These are phyloP conservation scores for Goniozus legneri DNA, from an alignment of 1,140 invertebrate genomes.

Conservation along the genomic window DNA sequence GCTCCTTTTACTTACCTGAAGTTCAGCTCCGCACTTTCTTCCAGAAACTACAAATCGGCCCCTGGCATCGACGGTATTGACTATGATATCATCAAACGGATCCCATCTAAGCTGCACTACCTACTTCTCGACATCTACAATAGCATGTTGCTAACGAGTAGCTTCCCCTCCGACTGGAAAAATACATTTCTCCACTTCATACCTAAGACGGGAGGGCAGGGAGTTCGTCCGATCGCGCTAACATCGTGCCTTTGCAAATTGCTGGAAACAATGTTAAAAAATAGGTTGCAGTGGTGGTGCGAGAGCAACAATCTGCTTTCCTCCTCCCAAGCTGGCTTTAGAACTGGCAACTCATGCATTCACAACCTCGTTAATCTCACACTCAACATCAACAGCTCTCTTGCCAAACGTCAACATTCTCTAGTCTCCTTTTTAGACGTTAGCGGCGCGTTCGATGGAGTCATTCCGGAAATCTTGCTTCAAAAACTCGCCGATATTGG, in stretches of 20 bases:
- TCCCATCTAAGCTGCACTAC: no score
- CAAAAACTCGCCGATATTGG: neutral
- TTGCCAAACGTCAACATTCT: no score
- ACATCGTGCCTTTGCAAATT: neutral
- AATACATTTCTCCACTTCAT: neutral
- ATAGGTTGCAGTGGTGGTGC: neutral
- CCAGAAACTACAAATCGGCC: neutral
- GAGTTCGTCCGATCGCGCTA: neutral
- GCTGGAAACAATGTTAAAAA: neutral
- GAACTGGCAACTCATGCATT: neutral
- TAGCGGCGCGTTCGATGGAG: neutral
- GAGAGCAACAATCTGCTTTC: neutral
- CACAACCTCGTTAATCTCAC: neutral
- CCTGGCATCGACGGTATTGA: slow-evolving; percentile 4
- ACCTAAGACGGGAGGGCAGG: neutral
- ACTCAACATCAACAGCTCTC: no score
- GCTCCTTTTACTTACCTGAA: neutral
- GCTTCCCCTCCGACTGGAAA: neutral
- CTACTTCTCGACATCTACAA: neutral
- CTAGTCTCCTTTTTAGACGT: no score
- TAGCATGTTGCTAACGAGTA: neutral
- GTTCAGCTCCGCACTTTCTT: neutral
- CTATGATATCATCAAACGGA: neutral
- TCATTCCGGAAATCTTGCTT: neutral
- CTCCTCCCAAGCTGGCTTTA: neutral